Conservation (phyloP, 2,113 vertebrate species). For the Festucalex cinctus region DNA sequence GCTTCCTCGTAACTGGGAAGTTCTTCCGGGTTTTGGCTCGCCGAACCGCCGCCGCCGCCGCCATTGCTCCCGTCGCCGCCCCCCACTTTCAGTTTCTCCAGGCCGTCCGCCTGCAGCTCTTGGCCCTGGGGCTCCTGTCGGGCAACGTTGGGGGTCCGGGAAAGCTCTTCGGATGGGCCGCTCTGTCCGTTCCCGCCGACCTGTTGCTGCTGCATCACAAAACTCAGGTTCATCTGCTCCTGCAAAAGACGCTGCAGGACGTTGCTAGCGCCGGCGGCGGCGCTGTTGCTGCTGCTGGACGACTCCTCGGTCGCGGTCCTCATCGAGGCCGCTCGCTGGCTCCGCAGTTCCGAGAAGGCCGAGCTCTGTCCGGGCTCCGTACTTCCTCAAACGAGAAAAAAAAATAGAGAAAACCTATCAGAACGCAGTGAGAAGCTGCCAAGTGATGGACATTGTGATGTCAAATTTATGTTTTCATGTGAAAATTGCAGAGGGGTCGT, state of each 20-base stretch:
- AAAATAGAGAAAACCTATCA: no score
- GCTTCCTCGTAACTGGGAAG: conserved; percentile 96
- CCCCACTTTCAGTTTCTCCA: conserved; percentile 85
- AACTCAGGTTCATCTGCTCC: conserved; percentile 95
- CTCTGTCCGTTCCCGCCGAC: conserved; percentile 57
- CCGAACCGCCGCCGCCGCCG: conserved; percentile 74
- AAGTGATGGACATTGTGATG: no score
- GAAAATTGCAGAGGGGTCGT: no score
- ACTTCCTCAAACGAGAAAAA: conserved; percentile 70
- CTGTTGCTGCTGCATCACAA: conserved; percentile 75
- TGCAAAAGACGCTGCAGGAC: conserved; percentile 97
- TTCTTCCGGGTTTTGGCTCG: conserved; percentile 82
- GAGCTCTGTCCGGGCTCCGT: conserved; percentile 76
- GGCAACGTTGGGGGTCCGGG: conserved; percentile 85
- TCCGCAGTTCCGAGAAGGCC: conserved; percentile 83
- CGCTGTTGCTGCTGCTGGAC: conserved; percentile 73
- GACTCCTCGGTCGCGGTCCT: conserved; percentile 89
- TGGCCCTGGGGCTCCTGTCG: conserved; percentile 98
- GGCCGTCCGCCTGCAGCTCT: conserved; percentile 92
- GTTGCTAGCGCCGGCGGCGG: conserved; percentile 76
- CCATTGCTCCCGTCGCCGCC: conserved; percentile 65
- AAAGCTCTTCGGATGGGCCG: conserved; percentile 80
- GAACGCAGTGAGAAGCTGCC: no score
- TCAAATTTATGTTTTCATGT: no score
- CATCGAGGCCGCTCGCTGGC: conserved; percentile 81